Evolutionary conservation across 1,140 invertebrate genomes (phyloP), one percentile per base, ranked within the genome.

Genomic region (Meteorus sp.): DNA sequence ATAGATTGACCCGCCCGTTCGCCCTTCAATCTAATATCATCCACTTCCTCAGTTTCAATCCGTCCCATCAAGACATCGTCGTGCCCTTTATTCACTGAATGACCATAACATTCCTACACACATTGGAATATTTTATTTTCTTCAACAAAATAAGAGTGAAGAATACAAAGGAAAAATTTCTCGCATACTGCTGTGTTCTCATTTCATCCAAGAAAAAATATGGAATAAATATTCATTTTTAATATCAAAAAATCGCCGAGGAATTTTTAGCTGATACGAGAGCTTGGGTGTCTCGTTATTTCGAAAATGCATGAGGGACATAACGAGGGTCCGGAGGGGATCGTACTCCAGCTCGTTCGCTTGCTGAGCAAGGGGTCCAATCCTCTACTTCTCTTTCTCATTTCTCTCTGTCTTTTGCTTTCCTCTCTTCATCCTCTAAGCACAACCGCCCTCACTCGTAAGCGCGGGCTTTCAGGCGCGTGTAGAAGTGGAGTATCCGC

Each of bases 1-100:
- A 67, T 70, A 68, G 69, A 57, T 47, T 60, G 67, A 61, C 57
- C 69, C 45, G 48, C 60, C 61, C 62, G 68, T 70, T 45, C 58
- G 55, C 56, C 45, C 48, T 59, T 62, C 43, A 51, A 58, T 62
- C 60, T 48, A 57, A 33, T 57, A 47, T 61, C 23, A 39, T 15
- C 35, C 13, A 39, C 17, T 39, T 15, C 17, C 35, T 39, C 35
- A 5, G 17, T 39, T 39, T 39, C 17, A 15, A 39, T 39, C 17
- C 35, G 35, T n/a, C 17, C n/a, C n/a, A n/a, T n/a, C n/a, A n/a
- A n/a, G n/a, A n/a, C n/a, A n/a, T n/a, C n/a, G n/a, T n/a, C n/a
- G n/a, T n/a, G n/a, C n/a, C n/a, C n/a, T n/a, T n/a, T n/a, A n/a
- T n/a, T n/a, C n/a, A n/a, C n/a, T n/a, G n/a, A n/a, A n/a, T n/a